Evolutionary conservation across 2,888 invertebrate genomes (phyloP), one percentile per base, ranked within the genome.

Genomic region (Megastigmus dorsalis): DNA sequence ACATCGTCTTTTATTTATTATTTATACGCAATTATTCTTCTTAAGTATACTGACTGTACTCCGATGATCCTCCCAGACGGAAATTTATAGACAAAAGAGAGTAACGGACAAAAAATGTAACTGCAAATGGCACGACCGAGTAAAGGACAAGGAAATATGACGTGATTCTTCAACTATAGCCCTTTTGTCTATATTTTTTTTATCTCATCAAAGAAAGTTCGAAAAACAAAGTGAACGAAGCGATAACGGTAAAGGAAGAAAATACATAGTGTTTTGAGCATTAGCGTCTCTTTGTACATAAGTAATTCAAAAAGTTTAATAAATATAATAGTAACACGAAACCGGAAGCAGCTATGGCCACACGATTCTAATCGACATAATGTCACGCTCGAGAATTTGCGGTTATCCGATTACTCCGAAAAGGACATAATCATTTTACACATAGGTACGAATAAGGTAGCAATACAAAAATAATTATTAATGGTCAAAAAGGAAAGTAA

Each of bases 261-360:
- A 26, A 55, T 68, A 45, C 36, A 57, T 48, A 62, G 62, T 52
- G 59, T 68, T 74, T 68, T 23, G 57, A 74, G 26, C 55, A 57
- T 68, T 74, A 69, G 63, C 50, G 38, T 70, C 67, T 63, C 63
- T 59, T 72, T 76, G 75, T 76, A 76, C 57, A 76, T 76, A 75
- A 75, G n/a, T 72, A 59, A 71, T 63, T 67, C 67, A 68, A 68
- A 20, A 72, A 65, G 38, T 68, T 68, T 59, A 69, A 68, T 63
- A 68, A 67, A 71, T 62, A 55, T 54, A 50, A 66, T 55, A 75
- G 54, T 55, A 55, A 55, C 18, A 15, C 26, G 33, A 67, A 62
- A 71, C 28, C 13, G 48, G 15, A 67, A 50, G 36, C 10, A 23
- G 6, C 43, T 50, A 38, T 54, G 9, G 38, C 5, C 48, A 54